Conservation (phyloP, 2,113 vertebrate genomes). For the Scophthalmus maximus region DNA sequence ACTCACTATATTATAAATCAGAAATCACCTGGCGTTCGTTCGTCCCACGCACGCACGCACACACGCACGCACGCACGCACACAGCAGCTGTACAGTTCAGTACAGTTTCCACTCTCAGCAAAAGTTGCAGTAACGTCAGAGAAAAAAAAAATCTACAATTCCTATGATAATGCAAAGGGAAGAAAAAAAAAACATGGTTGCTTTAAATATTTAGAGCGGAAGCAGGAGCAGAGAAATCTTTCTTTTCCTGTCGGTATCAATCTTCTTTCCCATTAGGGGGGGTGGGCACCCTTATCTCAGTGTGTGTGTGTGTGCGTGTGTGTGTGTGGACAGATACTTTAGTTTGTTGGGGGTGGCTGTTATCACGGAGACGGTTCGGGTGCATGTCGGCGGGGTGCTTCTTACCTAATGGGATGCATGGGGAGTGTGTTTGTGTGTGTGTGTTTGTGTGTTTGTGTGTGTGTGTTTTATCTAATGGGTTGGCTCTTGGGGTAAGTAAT, state of each 20-base stretch:
- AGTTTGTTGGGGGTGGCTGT: constrained; percentile 48
- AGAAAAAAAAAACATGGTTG: constrained; percentile 23
- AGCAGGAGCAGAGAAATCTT: constrained; percentile 62
- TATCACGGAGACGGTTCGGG: constrained; percentile 47
- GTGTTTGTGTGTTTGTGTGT: constrained; percentile 30
- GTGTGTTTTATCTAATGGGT: constrained; percentile 65
- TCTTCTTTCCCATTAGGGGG: constrained; percentile 66
- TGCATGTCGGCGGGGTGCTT: constrained; percentile 55
- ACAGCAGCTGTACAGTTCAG: constrained; percentile 23
- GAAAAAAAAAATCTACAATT: constrained; percentile 57
- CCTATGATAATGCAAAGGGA: constrained; percentile 37
- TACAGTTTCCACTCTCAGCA: neutral
- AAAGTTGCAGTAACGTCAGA: constrained; percentile 43
- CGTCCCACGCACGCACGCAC: constrained; percentile 47
- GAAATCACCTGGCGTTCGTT: constrained; percentile 55
- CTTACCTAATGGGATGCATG: constrained; percentile 61
- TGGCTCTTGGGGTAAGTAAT: constrained; percentile 74
- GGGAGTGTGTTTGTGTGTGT: constrained; percentile 21
- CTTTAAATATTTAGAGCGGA: constrained; percentile 77
- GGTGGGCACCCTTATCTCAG: constrained; percentile 47
- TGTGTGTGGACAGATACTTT: constrained; percentile 33
- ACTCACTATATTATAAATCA: constrained; percentile 41
- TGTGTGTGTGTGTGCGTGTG: constrained; percentile 26
- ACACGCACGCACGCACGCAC: constrained; percentile 42
- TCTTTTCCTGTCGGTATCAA: constrained; percentile 70